Percentiles rank a stretch among this genome's conserved stretches.
Conservation (phyloP, 2,888 invertebrate genomes). For the Holacanthella duospinosa region DNA sequence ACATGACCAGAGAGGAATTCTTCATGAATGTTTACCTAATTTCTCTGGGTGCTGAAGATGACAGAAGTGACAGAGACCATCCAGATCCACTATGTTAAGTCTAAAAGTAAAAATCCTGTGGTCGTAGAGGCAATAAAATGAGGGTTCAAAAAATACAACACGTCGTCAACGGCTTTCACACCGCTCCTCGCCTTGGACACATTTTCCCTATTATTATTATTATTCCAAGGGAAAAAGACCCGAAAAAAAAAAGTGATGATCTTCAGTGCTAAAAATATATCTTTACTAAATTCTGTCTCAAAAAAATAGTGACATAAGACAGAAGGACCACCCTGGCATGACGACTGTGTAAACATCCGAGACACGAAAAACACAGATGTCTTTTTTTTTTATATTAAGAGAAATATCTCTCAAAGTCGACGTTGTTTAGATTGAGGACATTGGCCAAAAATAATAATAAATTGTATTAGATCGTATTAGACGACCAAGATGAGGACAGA, state of each 20-base stretch:
- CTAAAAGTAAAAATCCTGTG: not conserved
- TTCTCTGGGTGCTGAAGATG: not conserved
- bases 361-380: constrained; percentile 5
- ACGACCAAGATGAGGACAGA: too few relatives aligned
- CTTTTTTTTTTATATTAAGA: not conserved
- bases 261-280: not conserved
- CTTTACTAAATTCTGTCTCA: constrained; percentile 2
- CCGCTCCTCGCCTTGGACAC: not conserved
- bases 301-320: constrained; percentile 7
- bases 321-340: constrained; percentile 2
- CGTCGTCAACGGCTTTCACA: not conserved
- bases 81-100: not conserved
- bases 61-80: constrained; percentile 6
- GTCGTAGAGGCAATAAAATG: not conserved
- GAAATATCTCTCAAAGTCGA: not conserved
- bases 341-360: constrained; percentile 8
- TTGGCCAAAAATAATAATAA: constrained; percentile 9
- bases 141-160: not conserved
- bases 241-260: constrained; percentile 4
- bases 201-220: not conserved
- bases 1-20: not conserved
- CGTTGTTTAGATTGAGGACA: constrained; percentile 2
- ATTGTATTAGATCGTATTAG: too few relatives aligned
- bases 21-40: not conserved
- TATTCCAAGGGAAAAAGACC: constrained; percentile 3